Base-by-base conservation (phyloP, 2,113 vertebrate species). In the Apeltes quadracus region DNA sequence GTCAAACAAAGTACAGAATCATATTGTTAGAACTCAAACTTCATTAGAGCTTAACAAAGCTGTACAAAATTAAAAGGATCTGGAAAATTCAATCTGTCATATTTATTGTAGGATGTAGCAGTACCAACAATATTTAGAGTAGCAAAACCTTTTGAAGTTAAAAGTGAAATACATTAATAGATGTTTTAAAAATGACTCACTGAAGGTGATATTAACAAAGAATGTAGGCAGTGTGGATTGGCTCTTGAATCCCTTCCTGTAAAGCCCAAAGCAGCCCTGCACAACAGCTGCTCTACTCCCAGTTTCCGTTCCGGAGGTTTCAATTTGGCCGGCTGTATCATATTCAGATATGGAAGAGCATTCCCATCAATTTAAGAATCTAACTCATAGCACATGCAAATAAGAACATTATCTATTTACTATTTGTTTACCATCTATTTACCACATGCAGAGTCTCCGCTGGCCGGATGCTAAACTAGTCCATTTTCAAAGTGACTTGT, bases 191-290 rank as follows among this genome's bases (percentile, higher is more conserved):
- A 25, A 36, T 23, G 39, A 54, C 20, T 63, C 51, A 14, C 46
- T 71, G 59, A 63, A 27, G 63, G 74, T 10, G 18, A 61, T 51
- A 11, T 71, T 78, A 61, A 69, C 46, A 38, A 59, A 39, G 44
- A 36, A 69, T 7, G 11, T 54, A 66, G 66, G 69, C 36, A 32
- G 58, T 61, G 58, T 62, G 73, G 70, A 68, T n/a, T 70, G 66
- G 56, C 76, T 65, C 41, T 44, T 63, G 38, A 71, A 69, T 82
- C 43, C 53, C 66, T 48, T 57, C 61, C 74, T 76, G 72, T 48
- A 48, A 46, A 46, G 44, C 44, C 43, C 6, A 16, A 44, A 44
- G 14, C 12, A 15, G 15, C 43, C 20, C 44, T n/a, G n/a, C n/a
- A n/a, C n/a, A n/a, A 32, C 29, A 32, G 29, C 29, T 32, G 29